Evolutionary conservation across 2,888 invertebrate genomes (phyloP).

Genomic region (Embidobia sp.): DNA sequence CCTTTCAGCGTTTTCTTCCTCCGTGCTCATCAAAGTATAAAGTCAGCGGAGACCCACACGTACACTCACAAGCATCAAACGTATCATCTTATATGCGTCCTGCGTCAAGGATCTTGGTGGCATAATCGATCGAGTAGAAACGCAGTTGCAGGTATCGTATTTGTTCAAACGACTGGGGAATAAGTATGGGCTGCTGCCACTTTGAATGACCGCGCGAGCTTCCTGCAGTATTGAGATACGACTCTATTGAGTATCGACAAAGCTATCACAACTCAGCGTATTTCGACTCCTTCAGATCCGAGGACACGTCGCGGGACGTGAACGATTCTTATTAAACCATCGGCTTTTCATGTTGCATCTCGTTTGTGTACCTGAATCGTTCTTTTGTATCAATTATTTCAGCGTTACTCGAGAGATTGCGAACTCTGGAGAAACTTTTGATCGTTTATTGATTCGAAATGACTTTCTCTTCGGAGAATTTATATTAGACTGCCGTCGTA

Average conservation of each 20-base stretch:
- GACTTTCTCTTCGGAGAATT: slow-evolving; percentile 5
- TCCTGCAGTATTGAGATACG: slow-evolving; percentile 71
- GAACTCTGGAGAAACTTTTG: slow-evolving; percentile 20
- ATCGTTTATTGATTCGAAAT: slow-evolving; percentile 14
- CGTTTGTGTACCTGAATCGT: slow-evolving; percentile 15
- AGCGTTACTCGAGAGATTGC: slow-evolving; percentile 25
- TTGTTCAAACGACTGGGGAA: slow-evolving; percentile 70
- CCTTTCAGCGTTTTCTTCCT: slow-evolving; percentile 4
- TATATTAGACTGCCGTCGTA: too few relatives aligned
- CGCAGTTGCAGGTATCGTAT: slow-evolving; percentile 71
- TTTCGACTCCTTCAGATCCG: slow-evolving; percentile 69
- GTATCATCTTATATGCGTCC: slow-evolving; percentile 38
- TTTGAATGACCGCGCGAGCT: slow-evolving; percentile 69
- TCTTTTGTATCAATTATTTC: slow-evolving; percentile 29
- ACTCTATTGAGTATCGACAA: slow-evolving; percentile 76
- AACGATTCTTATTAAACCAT: slow-evolving; percentile 67
- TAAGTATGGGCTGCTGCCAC: slow-evolving; percentile 61
- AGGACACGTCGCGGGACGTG: slow-evolving; percentile 69
- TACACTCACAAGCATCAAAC: slow-evolving; percentile 14
- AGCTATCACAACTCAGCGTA: slow-evolving; percentile 77
- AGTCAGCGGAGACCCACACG: background rate
- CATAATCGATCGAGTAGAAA: slow-evolving; percentile 68
- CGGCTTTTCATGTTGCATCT: slow-evolving; percentile 31
- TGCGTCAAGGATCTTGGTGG: slow-evolving; percentile 54
- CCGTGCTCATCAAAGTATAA: background rate